These are phyloP conservation scores for Sebastes diploproa DNA, from an alignment of 2,797 vertebrate genomes.

Conservation along the genomic window DNA sequence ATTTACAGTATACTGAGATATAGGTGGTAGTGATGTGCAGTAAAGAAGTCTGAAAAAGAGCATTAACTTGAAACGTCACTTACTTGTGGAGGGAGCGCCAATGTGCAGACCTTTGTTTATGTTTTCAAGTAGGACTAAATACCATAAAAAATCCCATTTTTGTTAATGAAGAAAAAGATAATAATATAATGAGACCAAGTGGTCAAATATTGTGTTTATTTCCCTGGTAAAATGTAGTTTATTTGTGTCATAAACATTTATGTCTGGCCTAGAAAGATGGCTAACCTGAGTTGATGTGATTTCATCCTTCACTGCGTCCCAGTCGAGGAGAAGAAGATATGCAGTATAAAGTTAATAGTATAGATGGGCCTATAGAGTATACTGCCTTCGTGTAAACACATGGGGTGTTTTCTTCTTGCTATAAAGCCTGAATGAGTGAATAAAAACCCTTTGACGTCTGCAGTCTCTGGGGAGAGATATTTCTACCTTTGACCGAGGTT, in stretches of 20 bases:
- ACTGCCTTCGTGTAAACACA: slow-evolving; percentile 5
- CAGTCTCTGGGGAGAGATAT: slow-evolving; percentile 56
- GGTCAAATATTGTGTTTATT: background rate
- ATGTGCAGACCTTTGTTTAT: background rate
- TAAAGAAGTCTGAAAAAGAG: background rate
- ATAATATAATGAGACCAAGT: background rate
- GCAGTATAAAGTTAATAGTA: too few species aligned
- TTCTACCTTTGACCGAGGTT: slow-evolving; percentile 75
- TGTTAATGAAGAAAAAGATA: background rate
- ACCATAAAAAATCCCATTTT: background rate
- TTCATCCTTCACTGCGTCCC: background rate
- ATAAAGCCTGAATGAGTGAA: slow-evolving; percentile 29
- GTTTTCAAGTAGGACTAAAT: background rate
- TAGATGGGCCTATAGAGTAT: background rate
- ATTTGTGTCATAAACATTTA: background rate
- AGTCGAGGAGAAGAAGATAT: background rate
- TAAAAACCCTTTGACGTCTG: slow-evolving; percentile 25
- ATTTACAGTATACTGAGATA: too few species aligned
- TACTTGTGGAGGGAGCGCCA: too few species aligned
- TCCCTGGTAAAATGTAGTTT: background rate
- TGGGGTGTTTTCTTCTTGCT: background rate
- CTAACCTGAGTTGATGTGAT: background rate
- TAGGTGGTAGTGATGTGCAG: background rate
- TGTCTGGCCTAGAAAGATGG: background rate
- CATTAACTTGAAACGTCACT: too few species aligned